Conservation (phyloP, 2,888 invertebrate genomes). For the Elgonia sp. region DNA sequence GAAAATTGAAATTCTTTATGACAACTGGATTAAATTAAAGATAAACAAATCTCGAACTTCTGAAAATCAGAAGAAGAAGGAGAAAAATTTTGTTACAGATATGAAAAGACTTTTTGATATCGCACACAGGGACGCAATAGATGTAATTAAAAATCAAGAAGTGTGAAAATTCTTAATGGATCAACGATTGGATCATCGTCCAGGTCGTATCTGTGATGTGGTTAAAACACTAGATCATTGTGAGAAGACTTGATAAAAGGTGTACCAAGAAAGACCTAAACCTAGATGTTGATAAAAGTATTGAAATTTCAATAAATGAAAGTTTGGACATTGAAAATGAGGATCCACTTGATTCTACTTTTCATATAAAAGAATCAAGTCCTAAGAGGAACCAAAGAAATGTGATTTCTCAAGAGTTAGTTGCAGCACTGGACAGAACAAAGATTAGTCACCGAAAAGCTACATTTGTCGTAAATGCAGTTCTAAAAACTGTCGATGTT, state of each 20-base stretch:
- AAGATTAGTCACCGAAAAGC: slow-evolving; percentile 14
- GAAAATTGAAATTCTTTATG: slow-evolving; percentile 10
- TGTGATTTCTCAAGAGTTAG: slow-evolving; percentile 9
- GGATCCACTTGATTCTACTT: too few species aligned
- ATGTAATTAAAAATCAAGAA: not conserved
- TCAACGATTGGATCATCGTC: not conserved
- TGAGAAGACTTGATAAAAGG: too few species aligned
- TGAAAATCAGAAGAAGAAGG: not conserved
- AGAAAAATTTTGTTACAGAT: not conserved
- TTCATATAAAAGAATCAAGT: too few species aligned
- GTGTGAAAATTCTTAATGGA: not conserved
- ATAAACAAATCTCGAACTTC: not conserved
- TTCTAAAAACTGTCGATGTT: too few species aligned
- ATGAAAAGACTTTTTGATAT: slow-evolving; percentile 14
- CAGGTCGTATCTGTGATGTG: slow-evolving; percentile 19
- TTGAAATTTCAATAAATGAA: too few species aligned
- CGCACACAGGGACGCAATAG: slow-evolving; percentile 22
- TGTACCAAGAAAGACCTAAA: too few species aligned
- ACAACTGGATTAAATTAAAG: slow-evolving; percentile 13
- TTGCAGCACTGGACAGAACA: slow-evolving; percentile 15
- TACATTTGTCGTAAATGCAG: too few species aligned
- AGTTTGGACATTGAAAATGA: not conserved
- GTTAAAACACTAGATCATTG: not conserved
- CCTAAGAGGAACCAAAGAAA: too few species aligned
- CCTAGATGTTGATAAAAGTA: too few species aligned